Base-by-base conservation (phyloP, 2,113 vertebrate genomes). In the Gadus chalcogrammus region DNA sequence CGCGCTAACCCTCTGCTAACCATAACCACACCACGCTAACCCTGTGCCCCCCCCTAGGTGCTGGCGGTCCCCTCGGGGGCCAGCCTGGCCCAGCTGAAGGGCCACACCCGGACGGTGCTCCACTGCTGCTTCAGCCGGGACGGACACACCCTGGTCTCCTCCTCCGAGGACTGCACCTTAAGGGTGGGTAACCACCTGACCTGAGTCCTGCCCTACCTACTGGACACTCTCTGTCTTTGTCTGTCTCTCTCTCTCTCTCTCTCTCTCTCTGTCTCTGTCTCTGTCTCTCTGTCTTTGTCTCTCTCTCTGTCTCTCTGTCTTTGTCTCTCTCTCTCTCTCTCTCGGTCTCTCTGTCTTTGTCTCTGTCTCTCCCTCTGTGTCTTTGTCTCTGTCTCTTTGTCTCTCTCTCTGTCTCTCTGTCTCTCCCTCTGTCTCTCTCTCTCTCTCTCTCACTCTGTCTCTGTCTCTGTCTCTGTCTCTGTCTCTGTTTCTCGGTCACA, bases 131-230 rank as follows among this genome's bases (percentile, higher is more conserved):
- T 99, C 85, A 93, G 91, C 63, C 79, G 80, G 0, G 88, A 94
- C 1, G 92, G 91, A 71, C 92, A 90, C 69, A 93, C 81, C 0
- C 91, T 99, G 1, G 82, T 98, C 90, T 93, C 93, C 16, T 95
- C 94, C 70, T 96, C 96, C 0, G 96, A 95, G 80, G 94, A 98
- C 60, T 78, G 93, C 66, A 91, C 90, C 64, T 87, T 99, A 78
- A 90, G 95, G 93, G 97, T 98, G 78, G 79, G 89, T 42, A 3
- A 11, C 38, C 15, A 48, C 22, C 20, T 28, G 15, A 27, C 48
- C 16, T 12, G 28, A 38, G 7, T 70, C 28, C 7, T 52, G 27
- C 5, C 61, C 12, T 13, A 17, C 28, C 48, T 69, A 22, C 7
- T 35, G 17, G 11, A 20, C 12, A 42, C 20, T 18, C 9, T 35